Evolutionary conservation across 2,888 invertebrate species (phyloP), one percentile per base, ranked within the genome.

Genomic region (Magallana nippona): DNA sequence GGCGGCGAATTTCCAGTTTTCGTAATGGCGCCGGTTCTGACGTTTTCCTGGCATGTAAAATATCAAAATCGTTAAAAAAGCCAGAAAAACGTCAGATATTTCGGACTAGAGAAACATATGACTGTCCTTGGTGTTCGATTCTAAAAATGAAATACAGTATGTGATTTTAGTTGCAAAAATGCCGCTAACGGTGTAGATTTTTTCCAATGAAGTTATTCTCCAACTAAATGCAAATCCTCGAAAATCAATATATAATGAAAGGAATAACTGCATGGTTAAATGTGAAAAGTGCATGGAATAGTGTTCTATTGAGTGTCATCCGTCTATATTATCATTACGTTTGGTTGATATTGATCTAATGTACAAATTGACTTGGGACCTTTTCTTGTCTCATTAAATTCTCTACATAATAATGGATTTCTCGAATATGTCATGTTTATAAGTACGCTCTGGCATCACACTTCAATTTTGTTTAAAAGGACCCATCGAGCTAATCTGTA

Each of bases 381-480:
- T 71, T 19, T 62, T 19, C 27, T 27, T 71, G 71, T 71, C 71
- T 71, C 71, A 71, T 71, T 27, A 71, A 32, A 71, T 71, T 71
- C 71, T 27, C 27, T 71, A 32, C 32, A 71, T 15, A 32, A 5
- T 10, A 71, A 15, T 32, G 27, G 27, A 63, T 27, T 71, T 71
- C 71, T 19, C 3, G 27, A 71, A 27, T 22, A 71, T 60, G 11
- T 32, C 22, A 71, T 27, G 2, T 71, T 71, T 32, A 71, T 15
- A 15, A 60, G n/a, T 60, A 8, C 10, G 60, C n/a, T 60, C 2
- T n/a, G 60, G n/a, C n/a, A 17, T 60, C 8, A n/a, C 10, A 10
- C 60, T 19, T 60, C 60, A 8, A 44, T 44, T 44, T 44, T 44
- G 44, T 44, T 0, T 8, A 44, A 44, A 44, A 44, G 8, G 44